Base-by-base conservation (phyloP, 2,888 invertebrate genomes). In the Ecliptopera silaceata region DNA sequence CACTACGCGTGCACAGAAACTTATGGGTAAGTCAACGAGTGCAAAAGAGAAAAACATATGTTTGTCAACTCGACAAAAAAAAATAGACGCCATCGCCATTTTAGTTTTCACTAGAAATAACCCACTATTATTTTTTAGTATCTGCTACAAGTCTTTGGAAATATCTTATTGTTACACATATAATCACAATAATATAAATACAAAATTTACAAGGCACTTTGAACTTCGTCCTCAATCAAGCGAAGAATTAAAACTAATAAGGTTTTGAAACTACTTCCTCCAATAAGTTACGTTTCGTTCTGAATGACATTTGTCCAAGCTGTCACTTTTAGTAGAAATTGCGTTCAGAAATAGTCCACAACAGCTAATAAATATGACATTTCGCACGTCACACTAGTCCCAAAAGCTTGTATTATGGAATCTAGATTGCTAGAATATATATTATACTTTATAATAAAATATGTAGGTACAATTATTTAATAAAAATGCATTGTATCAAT, bases 71-170 rank as follows among this genome's bases (percentile, higher is more conserved):
- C 61, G 36, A 32, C 15, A 60, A 66, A 71, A 74, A 36, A 68
- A 80, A 79, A 80, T 74, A 76, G 88, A 87, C 88, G 90, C 90
- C 88, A 86, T 88, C 88, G 88, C 88, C 88, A 88, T 90, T 84
- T 85, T 86, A 56, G 45, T 63, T 59, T 51, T 18, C 29, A 59
- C 47, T 59, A 48, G 68, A 63, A 54, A 59, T 63, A 59, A 55
- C 47, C 39, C 44, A 58, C 61, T 60, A 59, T 61, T 64, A 45
- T 47, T 51, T 44, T 22, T 4, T 26, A 17, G 15, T n/a, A 20
- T 13, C n/a, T 13, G 11, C 22, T 1, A 12, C 2, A 13, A 12
- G 29, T 18, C 11, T 0, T 13, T n/a, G 0, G 3, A 13, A n/a
- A 5, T 12, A 1, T 1, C 1, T 26, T 15, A 18, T 13, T 17